Evolutionary conservation across 2,113 vertebrate genomes (phyloP), one percentile per base, ranked within the genome.

Genomic region (Cynopterus brachyotis): DNA sequence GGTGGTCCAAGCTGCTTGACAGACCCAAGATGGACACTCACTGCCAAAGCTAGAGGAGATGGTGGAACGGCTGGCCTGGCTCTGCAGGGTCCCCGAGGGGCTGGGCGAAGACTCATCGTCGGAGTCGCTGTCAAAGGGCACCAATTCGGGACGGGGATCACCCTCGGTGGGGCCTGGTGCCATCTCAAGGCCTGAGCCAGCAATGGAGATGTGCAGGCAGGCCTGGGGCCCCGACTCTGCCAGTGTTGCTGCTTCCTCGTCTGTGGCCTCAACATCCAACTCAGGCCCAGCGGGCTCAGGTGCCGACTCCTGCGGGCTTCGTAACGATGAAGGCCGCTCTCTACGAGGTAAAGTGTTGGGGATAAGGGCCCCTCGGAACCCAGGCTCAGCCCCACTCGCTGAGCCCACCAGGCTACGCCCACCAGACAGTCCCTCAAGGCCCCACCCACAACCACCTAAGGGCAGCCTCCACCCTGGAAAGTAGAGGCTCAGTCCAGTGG

Each of bases 101-200:
- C 99, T 99, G 26, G 99, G 99, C 0, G 99, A 99, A 57, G 99
- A 99, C 95, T 99, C 99, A 0, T 99, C 99, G 0, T 99, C 99
- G 0, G 99, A 99, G 5, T 99, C 99, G 0, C 99, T 99, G 97
- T 99, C 99, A 12, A 99, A 99, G 2, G 99, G 99, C 93, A 99
- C 99, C 79, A 99, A 96, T 97, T 99, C 99, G 0, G 97, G 97
- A 16, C 96, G 95, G 3, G 91, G 75, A 28, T 96, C 96, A 32
- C 98, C 98, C 82, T 98, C 98, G 1, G 98, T 60, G 0, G 98
- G 99, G 4, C 99, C 98, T 0, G 98, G 98, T 0, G 98, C 98
- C 96, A 99, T 98, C 97, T 99, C 99, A 97, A 99, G 98, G 28
- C 99, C 99, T 0, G 99, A 99, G 30, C 99, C 99, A 20, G 99